phyloP scores from a whole-genome alignment of 30 jellyfish, hydroid and myxozoan species.

The Turritopsis dohrnii region DNA sequence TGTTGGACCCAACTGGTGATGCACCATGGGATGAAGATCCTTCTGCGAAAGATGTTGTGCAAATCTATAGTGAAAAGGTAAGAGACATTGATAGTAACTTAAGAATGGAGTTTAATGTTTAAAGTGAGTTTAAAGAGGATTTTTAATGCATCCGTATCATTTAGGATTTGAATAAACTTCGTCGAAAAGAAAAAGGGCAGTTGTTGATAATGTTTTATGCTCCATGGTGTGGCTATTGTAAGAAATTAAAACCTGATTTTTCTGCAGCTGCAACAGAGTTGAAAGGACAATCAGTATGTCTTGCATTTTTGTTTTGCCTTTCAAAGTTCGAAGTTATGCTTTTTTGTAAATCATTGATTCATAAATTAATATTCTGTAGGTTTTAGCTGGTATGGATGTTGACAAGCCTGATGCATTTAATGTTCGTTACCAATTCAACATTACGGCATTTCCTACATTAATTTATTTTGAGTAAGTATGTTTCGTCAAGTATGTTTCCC shows the following conservation, averaged over 20 bases:
- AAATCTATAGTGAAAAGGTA: conserved; percentile 63
- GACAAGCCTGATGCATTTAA: conserved; percentile 70
- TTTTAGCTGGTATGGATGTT: conserved; percentile 87
- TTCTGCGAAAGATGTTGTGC: conserved; percentile 86
- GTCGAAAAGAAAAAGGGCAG: conserved; percentile 79
- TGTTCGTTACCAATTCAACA: conserved; percentile 70
- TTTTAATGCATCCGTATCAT: background rate
- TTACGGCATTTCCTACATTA: conserved; percentile 91
- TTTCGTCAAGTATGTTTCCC: background rate
- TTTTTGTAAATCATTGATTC: too few relatives aligned
- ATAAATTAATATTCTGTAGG: conserved; percentile 52
- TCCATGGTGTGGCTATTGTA: conserved; percentile 99
- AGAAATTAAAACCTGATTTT: conserved; percentile 80
- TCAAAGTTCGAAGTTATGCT: too few relatives aligned
- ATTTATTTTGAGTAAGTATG: conserved; percentile 75
- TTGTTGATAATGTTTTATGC: conserved; percentile 93
- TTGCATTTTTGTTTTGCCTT: too few relatives aligned
- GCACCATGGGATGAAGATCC: conserved; percentile 99
- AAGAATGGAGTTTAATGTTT: background rate
- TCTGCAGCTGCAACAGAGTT: conserved; percentile 90
- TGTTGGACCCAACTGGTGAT: conserved; percentile 98
- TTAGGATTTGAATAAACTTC: conserved; percentile 68
- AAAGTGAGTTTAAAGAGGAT: background rate
- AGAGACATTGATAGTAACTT: background rate
- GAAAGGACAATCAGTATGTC: conserved; percentile 74